Percentiles rank a stretch among this genome's conserved stretches.
Evolutionary conservation across 2,797 vertebrate species (phyloP).

Genomic region (Hemitrygon akajei): DNA sequence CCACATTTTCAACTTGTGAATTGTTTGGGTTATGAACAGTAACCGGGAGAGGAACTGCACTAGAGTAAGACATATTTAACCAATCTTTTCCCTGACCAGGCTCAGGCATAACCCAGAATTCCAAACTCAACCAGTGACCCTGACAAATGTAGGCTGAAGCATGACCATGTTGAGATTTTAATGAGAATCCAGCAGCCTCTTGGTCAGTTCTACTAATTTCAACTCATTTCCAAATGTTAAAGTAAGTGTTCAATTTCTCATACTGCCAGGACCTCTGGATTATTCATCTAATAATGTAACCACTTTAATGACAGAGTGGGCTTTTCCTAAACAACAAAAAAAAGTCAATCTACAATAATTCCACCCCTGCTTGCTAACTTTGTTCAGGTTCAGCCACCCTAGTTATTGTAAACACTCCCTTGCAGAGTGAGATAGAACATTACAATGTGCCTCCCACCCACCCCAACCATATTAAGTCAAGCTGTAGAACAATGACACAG

Average conservation of each 20-base stretch:
- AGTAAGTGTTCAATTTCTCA: neutral
- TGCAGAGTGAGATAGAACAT: too few relatives aligned
- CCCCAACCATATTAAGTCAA: too few relatives aligned
- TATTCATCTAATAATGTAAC: neutral
- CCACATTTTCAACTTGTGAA: too few relatives aligned
- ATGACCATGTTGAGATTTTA: neutral
- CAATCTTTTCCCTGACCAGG: neutral
- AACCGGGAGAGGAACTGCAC: neutral
- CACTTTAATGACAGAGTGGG: neutral
- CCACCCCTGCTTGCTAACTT: too few relatives aligned
- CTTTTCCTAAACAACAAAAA: neutral
- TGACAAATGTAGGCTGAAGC: too few relatives aligned
- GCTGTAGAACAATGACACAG: too few relatives aligned
- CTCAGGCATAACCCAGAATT: neutral
- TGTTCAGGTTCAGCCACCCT: too few relatives aligned
- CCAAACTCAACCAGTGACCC: neutral
- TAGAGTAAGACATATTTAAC: neutral
- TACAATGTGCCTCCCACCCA: too few relatives aligned
- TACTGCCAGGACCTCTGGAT: neutral
- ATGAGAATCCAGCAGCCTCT: neutral
- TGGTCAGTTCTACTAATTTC: neutral
- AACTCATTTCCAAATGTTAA: neutral
- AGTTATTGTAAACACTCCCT: too few relatives aligned
- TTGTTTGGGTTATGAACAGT: too few relatives aligned
- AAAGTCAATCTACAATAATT: neutral